phyloP scores from a whole-genome alignment of 1,140 invertebrate genomes.

The Drosophila simulans region DNA sequence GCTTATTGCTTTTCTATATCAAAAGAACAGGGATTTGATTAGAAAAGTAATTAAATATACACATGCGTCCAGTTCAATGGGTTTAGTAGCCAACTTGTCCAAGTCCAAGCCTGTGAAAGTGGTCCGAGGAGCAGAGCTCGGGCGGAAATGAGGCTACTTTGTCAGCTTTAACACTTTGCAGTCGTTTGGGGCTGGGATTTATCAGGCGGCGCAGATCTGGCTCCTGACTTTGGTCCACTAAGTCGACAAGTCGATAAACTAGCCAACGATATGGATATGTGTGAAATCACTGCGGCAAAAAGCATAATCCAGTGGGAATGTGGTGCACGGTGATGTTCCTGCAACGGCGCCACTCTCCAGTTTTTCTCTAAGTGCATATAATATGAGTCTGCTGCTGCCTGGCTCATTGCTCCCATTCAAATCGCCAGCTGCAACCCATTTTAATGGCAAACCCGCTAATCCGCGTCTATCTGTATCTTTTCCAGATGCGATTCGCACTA shows the following conservation, averaged over 20 bases:
- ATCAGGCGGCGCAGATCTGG: conserved; percentile 55
- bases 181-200: conserved; percentile 22
- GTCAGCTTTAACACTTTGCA: conserved; percentile 70
- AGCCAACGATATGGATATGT: conserved; percentile 1
- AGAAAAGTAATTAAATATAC: too few relatives aligned
- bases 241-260: conserved; percentile 44
- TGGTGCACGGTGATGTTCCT: background rate
- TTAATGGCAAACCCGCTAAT: conserved; percentile 9
- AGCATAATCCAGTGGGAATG: too few relatives aligned
- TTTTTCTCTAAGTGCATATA: background rate
- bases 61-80: too few relatives aligned
- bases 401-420: conserved; percentile 6
- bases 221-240: conserved; percentile 29
- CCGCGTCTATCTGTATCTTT: conserved; percentile 66
- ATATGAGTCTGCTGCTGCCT: background rate
- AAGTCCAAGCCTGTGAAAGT: conserved; percentile 16
- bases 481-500: conserved; percentile 95
- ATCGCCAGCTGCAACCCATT: conserved; percentile 4
- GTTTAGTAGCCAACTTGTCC: conserved; percentile 1
- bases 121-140: conserved; percentile 12
- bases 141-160: conserved; percentile 75
- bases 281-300: conserved; percentile 13
- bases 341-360: background rate
- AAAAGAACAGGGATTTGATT: too few relatives aligned
- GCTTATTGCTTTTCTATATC: background rate